Evolutionary conservation across 2,888 invertebrate genomes (phyloP).

Genomic region (Calliscelio sp.): DNA sequence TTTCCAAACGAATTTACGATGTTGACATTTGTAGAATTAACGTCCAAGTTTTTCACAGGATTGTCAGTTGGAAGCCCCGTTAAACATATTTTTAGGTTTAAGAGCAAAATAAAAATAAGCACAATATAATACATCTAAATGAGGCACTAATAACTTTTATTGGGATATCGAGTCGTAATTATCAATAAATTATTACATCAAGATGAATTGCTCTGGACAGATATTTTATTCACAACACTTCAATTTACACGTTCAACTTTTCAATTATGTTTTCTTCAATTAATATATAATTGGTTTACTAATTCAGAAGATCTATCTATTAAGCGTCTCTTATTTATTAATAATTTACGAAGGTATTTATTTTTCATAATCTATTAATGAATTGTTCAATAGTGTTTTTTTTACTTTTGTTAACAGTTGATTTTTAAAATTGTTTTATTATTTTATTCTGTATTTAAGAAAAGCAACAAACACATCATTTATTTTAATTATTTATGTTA

Average conservation of each 20-base stretch:
- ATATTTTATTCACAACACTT: neutral
- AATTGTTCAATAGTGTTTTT: too few relatives aligned
- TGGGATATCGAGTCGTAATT: neutral
- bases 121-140: neutral
- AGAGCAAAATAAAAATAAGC: conserved; percentile 10
- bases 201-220: neutral
- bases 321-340: too few relatives aligned
- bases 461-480: too few relatives aligned
- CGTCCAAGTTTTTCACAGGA: conserved; percentile 48
- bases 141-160: neutral
- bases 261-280: neutral
- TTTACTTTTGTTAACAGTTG: too few relatives aligned
- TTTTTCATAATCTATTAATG: too few relatives aligned
- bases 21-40: conserved; percentile 63
- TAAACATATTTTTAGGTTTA: conserved; percentile 41
- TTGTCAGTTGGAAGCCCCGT: conserved; percentile 31
- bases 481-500: too few relatives aligned
- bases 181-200: neutral
- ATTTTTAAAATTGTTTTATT: too few relatives aligned
- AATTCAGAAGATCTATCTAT: too few relatives aligned
- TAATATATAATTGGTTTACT: neutral
- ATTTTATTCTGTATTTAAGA: too few relatives aligned
- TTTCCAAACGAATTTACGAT: conserved; percentile 65
- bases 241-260: neutral
- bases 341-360: too few relatives aligned